Evolutionary conservation across 2,888 invertebrate genomes (phyloP).

Genomic region (Saturnia japonica): DNA sequence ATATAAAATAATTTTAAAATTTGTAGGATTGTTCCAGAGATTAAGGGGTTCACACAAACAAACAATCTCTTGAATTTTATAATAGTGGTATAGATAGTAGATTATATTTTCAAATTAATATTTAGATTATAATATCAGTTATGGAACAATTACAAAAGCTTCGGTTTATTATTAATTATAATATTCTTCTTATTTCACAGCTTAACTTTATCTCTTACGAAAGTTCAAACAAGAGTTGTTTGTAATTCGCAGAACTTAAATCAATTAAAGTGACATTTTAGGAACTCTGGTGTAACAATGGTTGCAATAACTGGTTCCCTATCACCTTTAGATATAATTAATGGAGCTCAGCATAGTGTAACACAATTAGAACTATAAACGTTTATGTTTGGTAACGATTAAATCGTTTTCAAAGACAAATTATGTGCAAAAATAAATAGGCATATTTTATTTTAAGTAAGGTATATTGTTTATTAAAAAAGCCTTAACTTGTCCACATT

Average conservation of each 20-base stretch:
- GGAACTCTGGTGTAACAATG: conserved; percentile 46
- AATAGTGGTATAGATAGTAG: no score
- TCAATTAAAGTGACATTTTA: conserved; percentile 51
- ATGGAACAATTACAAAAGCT: background rate
- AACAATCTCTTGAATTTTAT: no score
- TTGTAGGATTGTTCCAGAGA: no score
- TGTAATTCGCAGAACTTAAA: conserved; percentile 37
- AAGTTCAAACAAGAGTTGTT: conserved; percentile 12
- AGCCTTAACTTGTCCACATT: no score
- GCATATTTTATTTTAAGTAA: background rate
- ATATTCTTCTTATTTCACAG: conserved; percentile 16
- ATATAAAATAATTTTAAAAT: no score
- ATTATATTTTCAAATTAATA: no score
- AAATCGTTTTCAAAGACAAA: conserved; percentile 14
- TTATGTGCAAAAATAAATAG: conserved; percentile 16
- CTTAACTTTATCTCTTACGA: conserved; percentile 14
- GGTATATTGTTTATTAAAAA: no score
- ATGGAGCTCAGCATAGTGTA: conserved; percentile 42
- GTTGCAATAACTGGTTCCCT: conserved; percentile 46
- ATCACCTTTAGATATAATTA: conserved; percentile 52
- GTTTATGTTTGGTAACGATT: conserved; percentile 28
- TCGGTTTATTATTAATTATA: background rate
- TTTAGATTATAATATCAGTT: background rate
- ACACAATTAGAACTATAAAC: conserved; percentile 39
- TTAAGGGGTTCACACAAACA: no score